A percentile compares a stretch with the other conserved stretches of the same genome.
Conservation (phyloP, 2,797 vertebrate genomes). For the Taenioides sp. region DNA sequence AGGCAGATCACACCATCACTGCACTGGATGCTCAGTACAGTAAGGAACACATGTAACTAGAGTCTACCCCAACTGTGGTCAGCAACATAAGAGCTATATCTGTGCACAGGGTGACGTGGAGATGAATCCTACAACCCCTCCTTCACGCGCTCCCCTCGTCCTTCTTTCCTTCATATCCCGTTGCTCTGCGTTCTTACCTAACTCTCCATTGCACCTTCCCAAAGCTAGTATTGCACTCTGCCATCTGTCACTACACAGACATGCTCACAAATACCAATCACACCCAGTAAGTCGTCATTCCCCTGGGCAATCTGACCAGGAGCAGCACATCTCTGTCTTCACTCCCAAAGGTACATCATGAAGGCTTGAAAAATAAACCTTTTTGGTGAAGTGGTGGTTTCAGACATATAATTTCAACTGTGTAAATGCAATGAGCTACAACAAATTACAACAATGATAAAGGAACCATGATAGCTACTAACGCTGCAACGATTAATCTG, state of each 20-base stretch:
- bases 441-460: too few species aligned
- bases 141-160: slow-evolving; percentile 26
- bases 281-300: slow-evolving; percentile 29
- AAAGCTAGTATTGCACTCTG: slow-evolving; percentile 67
- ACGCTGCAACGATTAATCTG: too few species aligned
- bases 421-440: too few species aligned
- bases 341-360: slow-evolving; percentile 14
- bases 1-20: background rate
- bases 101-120: slow-evolving; percentile 56
- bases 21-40: slow-evolving; percentile 4
- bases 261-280: slow-evolving; percentile 62
- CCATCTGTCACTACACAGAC: slow-evolving; percentile 76
- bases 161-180: slow-evolving; percentile 23
- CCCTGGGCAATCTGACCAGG: slow-evolving; percentile 42
- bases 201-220: slow-evolving; percentile 44
- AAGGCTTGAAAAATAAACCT: background rate
- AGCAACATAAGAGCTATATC: slow-evolving; percentile 75
- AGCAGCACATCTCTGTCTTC: slow-evolving; percentile 15
- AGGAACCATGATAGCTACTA: too few species aligned
- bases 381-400: background rate
- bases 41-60: slow-evolving; percentile 8
- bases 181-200: slow-evolving; percentile 47
- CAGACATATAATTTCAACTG: background rate
- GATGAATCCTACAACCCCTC: slow-evolving; percentile 45
- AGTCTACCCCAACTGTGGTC: slow-evolving; percentile 56